A percentile compares a stretch with the other conserved stretches of the same genome.
phyloP scores from a whole-genome alignment of 2,888 invertebrate genomes.

The Stictocephala bisonia region DNA sequence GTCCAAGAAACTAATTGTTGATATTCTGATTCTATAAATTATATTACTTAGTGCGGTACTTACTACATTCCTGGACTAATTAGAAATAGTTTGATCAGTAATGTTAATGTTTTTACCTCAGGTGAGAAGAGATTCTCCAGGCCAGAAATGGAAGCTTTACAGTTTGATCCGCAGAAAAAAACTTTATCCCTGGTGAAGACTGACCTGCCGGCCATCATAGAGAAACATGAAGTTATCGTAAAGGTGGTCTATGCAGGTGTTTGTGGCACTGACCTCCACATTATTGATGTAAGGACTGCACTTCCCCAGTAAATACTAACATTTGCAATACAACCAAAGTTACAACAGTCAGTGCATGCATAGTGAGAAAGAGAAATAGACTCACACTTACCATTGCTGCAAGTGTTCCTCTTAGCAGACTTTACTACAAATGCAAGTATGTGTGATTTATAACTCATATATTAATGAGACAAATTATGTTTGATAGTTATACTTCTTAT shows the following conservation, averaged over 20 bases:
- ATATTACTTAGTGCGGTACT: no score
- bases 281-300: conserved; percentile 71
- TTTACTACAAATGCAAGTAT: no score
- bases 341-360: not conserved
- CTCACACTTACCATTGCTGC: not conserved
- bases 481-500: no score
- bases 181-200: conserved; percentile 30
- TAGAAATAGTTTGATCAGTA: no score
- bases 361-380: not conserved
- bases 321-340: not conserved
- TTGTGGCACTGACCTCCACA: conserved; percentile 80
- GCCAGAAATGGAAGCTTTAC: conserved; percentile 54
- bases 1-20: no score
- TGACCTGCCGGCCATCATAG: conserved; percentile 64
- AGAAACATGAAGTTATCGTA: conserved; percentile 72
- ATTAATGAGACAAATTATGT: no score
- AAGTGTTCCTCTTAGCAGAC: no score
- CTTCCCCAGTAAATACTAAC: no score
- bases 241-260: conserved; percentile 76
- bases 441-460: no score
- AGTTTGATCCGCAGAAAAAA: conserved; percentile 51
- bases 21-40: no score
- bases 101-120: not conserved
- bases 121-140: conserved; percentile 36
- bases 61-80: no score